Base-by-base conservation (phyloP, 2,888 invertebrate genomes). In the Drosophila rubida region DNA sequence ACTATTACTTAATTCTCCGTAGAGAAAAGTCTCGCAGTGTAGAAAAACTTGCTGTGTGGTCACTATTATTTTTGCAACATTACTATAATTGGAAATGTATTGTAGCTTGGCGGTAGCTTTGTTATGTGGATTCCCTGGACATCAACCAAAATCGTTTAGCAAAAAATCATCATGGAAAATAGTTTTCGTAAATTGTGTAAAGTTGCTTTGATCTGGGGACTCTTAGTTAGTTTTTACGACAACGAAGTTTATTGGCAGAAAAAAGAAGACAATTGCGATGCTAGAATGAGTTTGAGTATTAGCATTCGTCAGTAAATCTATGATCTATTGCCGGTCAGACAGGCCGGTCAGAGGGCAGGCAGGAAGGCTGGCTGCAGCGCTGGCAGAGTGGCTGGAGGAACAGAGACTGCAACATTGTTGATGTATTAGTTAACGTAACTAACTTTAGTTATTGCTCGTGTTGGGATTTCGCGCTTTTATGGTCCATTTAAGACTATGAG, bases 391-490 rank as follows among this genome's bases (percentile, higher is more conserved):
- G 19, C 8, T 13, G 19, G 22, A 22, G 7, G 22, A 42, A 5
- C 4, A n/a, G 16, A 14, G 16, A 6, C 8, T 51, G 85, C 83
- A 84, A 84, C 83, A 87, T 66, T 84, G 84, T 84, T 84, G 89
- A 64, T 75, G 67, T 75, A 87, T 84, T 84, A 84, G 87, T 85
- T 84, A 81, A 81, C 85, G 80, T 84, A 87, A 88, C 89, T 88
- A 88, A 88, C 84, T 87, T 87, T 87, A 78, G 85, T 88, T 84
- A 85, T 85, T 88, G 84, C 83, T 74, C 80, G 80, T 88, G 85
- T 85, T 85, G 85, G 49, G 88, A 81, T 81, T 85, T 82, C 63
- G 86, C 78, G 69, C 87, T 74, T 85, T 85, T 85, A 85, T 85
- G 85, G 86, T 87, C 88, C 88, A 85, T 85, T 85, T 85, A 85